Evolutionary conservation across 2,888 invertebrate species (phyloP).

Genomic region (Dione vanillae): DNA sequence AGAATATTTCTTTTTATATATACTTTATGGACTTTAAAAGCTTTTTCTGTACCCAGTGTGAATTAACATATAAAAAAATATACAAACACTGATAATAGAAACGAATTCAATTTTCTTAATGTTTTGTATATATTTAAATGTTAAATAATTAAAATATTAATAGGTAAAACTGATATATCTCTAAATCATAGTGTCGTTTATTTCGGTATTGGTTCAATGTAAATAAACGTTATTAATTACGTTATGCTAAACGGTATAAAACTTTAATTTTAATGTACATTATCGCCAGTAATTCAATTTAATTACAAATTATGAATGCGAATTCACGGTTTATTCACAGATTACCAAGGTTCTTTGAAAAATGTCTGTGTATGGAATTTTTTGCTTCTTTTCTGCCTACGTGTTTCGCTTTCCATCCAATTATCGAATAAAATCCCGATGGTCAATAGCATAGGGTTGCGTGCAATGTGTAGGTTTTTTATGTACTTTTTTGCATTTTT

Average conservation of each 20-base stretch:
- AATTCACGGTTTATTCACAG: conserved; percentile 12
- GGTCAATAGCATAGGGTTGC: conserved; percentile 24
- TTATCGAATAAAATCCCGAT: conserved; percentile 33
- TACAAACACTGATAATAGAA: too few species aligned
- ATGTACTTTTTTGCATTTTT: not conserved
- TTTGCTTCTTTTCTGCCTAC: not conserved
- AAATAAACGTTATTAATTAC: conserved; percentile 2
- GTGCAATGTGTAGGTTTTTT: not conserved
- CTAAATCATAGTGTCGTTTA: not conserved
- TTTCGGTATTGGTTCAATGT: not conserved
- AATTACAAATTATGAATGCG: conserved; percentile 12
- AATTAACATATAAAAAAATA: too few species aligned
- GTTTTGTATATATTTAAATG: too few species aligned
- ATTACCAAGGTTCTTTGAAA: conserved; percentile 11
- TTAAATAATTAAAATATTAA: too few species aligned
- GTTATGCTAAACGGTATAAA: conserved; percentile 17
- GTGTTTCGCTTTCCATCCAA: conserved; percentile 35
- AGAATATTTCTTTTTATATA: too few species aligned
- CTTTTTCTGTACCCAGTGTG: too few species aligned
- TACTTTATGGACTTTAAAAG: too few species aligned
- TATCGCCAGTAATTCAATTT: conserved; percentile 20
- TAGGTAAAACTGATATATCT: too few species aligned
- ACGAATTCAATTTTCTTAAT: too few species aligned
- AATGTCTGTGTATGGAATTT: not conserved
- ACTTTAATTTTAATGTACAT: conserved; percentile 21